Conservation (phyloP, 2,113 vertebrate species). For the Ovis aries region ARS-UI_Ramb_v3.0 NC_056055.1:93437001-93437500, state of each 20-base stretch:
- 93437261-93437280: background rate
- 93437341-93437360: background rate
- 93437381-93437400: background rate
- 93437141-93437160: background rate
- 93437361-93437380: background rate
- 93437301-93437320: background rate
- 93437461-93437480: background rate
- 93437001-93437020: background rate
- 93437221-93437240: background rate
- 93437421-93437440: background rate
- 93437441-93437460: background rate
- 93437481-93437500: background rate
- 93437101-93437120: background rate
- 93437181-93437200: background rate
- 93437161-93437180: background rate
- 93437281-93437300: background rate
- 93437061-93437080: background rate
- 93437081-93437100: background rate
- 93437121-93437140: background rate
- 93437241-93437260: background rate
- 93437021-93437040: background rate
- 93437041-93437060: background rate
- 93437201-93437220: background rate
- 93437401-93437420: background rate
- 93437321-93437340: background rate